These are phyloP conservation scores for Catharus fuscescens DNA, from an alignment of 2,113 vertebrate genomes.

Conservation along the genomic window DNA sequence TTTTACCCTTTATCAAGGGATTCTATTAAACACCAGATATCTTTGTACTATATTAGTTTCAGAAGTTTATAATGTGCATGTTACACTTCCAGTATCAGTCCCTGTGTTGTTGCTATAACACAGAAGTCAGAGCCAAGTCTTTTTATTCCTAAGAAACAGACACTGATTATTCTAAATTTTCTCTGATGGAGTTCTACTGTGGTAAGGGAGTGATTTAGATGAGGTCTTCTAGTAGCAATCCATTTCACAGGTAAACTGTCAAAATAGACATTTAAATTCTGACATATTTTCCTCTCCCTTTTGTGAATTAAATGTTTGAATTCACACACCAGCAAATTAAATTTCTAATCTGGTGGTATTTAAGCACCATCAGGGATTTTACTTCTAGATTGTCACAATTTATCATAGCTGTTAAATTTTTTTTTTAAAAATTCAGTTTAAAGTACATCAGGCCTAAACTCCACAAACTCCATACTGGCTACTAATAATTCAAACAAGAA, in stretches of 20 bases:
- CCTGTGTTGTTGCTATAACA: neutral
- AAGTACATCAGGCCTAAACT: neutral
- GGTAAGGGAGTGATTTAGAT: neutral
- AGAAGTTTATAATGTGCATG: neutral
- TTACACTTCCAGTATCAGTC: neutral
- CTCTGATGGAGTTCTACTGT: neutral
- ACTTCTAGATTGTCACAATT: neutral
- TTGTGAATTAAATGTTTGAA: neutral
- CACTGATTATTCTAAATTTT: neutral
- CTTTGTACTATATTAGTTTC: neutral
- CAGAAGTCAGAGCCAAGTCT: neutral
- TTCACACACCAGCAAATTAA: neutral
- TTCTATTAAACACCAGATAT: neutral
- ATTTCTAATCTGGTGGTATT: neutral
- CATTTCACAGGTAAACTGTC: neutral
- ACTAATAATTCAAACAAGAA: neutral
- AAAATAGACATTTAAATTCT: neutral
- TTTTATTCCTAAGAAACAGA: neutral
- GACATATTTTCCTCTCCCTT: neutral
- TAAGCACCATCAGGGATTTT: neutral
- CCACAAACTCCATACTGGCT: neutral
- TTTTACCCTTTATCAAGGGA: neutral
- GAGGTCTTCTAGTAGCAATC: neutral
- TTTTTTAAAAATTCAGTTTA: neutral
- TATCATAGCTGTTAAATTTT: neutral